Base-by-base conservation (phyloP, 2,797 vertebrate genomes). In the Lacerta agilis region DNA sequence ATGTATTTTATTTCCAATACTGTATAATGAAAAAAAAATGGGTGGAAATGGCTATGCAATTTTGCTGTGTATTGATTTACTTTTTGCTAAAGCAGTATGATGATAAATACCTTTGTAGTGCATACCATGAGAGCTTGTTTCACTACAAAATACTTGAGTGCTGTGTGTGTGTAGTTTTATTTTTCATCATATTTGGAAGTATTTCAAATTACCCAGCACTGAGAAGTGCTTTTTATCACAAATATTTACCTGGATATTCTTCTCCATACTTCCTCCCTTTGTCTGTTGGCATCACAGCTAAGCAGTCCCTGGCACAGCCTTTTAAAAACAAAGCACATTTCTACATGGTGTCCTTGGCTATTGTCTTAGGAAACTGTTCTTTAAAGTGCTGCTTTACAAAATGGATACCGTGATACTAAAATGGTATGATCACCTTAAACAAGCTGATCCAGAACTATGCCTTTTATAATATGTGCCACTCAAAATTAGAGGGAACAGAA, bases 201-300 rank as follows among this genome's bases (percentile, higher is more conserved):
- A 15, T 88, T 92, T 92, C 86, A 88, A 93, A 88, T 45, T 41
- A 93, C 91, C 94, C 86, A 87, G 36, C 92, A 88, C 67, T 45
- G 87, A 86, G 88, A 93, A 49, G 61, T 36, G 69, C 76, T 49
- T 90, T 92, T 90, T 82, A 55, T 89, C 79, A 0, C 0, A 73
- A 3, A 73, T 80, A 38, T 82, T 90, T 89, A 77, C 49, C 82
- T 89, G 49, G 5, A n/a, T 85, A 85, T 92, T 85, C 49, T 83
- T 79, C 69, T 67, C 67, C 55, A 72, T 90, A 82, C 38, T 3
- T 85, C 88, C 91, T 87, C 55, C 69, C 71, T 0, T 86, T 82
- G 69, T 49, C 66, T 92, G 83, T 85, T 85, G 43, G 78, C 84
- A 33, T 79, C 66, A 83, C 15, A 36, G 87, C 49, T 88, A 64